phyloP scores from a whole-genome alignment of 2,797 vertebrate species.

The Danio choprae region DNA sequence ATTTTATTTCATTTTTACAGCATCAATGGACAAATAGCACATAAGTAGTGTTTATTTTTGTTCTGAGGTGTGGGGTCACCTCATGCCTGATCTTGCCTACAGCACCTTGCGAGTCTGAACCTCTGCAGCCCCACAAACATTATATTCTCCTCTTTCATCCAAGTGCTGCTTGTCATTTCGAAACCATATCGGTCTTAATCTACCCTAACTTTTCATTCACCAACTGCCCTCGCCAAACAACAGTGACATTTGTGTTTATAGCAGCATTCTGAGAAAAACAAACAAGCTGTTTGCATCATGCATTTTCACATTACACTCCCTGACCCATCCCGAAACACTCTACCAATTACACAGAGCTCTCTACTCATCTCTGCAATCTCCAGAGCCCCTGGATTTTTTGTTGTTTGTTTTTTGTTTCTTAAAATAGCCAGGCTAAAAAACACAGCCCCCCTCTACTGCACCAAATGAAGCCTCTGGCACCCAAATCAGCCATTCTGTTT shows the following conservation, averaged over 20 bases:
- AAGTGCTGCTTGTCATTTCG: constrained; percentile 21
- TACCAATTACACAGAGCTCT: constrained; percentile 22
- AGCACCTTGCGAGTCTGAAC: background rate
- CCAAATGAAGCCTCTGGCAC: constrained; percentile 34
- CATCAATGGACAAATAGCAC: background rate
- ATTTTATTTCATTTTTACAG: too few species aligned
- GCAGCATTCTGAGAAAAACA: constrained; percentile 7
- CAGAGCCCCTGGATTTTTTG: constrained; percentile 12
- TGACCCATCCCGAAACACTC: constrained; percentile 13
- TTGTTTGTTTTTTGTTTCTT: constrained; percentile 27
- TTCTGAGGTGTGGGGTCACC: background rate
- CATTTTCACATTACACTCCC: constrained; percentile 6
- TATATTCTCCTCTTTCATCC: background rate
- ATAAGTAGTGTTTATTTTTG: constrained; percentile 1
- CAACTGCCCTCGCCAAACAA: constrained; percentile 53
- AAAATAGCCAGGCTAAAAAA: constrained; percentile 31
- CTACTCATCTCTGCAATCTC: constrained; percentile 29
- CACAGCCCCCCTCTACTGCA: constrained; percentile 30
- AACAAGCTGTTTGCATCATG: constrained; percentile 17
- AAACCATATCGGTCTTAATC: constrained; percentile 65
- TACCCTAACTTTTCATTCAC: constrained; percentile 58
- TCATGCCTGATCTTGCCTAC: constrained; percentile 11
- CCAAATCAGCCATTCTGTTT: constrained; percentile 28
- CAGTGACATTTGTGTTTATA: constrained; percentile 53
- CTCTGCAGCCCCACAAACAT: background rate